Percentiles rank a stretch among this genome's conserved stretches.
These are phyloP conservation scores for Psix sp. DNA, from an alignment of 1,140 invertebrate species.

Conservation along the genomic window DNA sequence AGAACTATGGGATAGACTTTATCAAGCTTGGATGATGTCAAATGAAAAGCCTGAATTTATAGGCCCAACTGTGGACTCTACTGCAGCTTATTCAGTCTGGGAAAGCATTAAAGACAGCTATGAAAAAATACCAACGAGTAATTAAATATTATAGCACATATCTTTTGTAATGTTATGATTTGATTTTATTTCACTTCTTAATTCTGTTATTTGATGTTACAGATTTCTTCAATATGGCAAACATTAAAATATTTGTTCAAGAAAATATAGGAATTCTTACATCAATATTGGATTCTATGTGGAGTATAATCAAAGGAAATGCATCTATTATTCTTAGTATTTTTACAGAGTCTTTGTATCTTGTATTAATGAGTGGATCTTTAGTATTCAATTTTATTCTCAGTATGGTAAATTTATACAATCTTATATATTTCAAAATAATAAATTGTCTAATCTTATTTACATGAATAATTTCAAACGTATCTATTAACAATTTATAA, in stretches of 20 bases:
- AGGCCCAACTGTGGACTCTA: conserved; percentile 82
- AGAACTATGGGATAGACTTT: conserved; percentile 94
- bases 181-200: too few species aligned
- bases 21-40: conserved; percentile 92
- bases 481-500: not conserved
- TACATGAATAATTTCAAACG: not conserved
- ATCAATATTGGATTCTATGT: conserved; percentile 94
- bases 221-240: conserved; percentile 68
- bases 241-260: conserved; percentile 88
- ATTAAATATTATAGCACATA: conserved; percentile 6
- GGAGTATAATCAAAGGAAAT: conserved; percentile 94
- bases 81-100: conserved; percentile 82
- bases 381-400: conserved; percentile 95
- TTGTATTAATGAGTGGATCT: conserved; percentile 93
- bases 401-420: conserved; percentile 84
- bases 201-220: conserved; percentile 10
- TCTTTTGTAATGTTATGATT: too few species aligned
- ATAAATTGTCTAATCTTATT: too few species aligned
- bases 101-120: conserved; percentile 84
- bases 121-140: conserved; percentile 80
- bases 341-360: conserved; percentile 89
- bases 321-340: conserved; percentile 92
- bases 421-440: not conserved
- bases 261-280: conserved; percentile 95
- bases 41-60: conserved; percentile 76